Base-by-base conservation (phyloP, 2,888 invertebrate genomes). In the Cyaniris semiargus region DNA sequence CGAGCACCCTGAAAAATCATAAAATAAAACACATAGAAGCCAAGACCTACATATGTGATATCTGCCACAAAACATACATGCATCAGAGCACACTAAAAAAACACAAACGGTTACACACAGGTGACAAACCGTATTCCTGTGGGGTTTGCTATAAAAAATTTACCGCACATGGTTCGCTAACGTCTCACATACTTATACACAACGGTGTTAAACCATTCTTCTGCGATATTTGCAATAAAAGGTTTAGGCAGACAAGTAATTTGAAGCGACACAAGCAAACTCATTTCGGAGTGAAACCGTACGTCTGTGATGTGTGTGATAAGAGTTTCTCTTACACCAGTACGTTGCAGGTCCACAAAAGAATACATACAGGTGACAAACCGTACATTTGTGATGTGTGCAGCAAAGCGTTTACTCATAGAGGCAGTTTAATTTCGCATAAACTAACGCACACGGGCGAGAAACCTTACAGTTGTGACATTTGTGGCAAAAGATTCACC, bases 21-120 rank as follows among this genome's bases (percentile, higher is more conserved):
- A 44, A 75, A 13, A 44, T 23, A 23, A 53, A 15, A n/a, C 75
- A 75, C 38, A 75, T 13, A n/a, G 53, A 21, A 13, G 53, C 38
- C 18, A 75, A 44, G 23, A 18, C 44, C n/a, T 75, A 75, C 53
- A 44, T n/a, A 48, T 75, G 75, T 13, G 53, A 38, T 21, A 38
- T 53, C n/a, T 75, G 75, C 38, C 21, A 53, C 23, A 38, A 38
- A 38, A 38, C 8, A 6, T 38, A 38, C 38, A 38, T 38, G 38
- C 38, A 38, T 8, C 38, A 38, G 38, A 38, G 38, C 38, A 3
- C 38, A 8, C 38, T 38, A 38, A 38, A 38, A 8, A 38, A 7
- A 6, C 75, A 75, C 53, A 75, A 48, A 5, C 15, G n/a, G 38
- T n/a, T 75, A 18, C 75, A 75, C 21, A 53, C 75, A 7, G 75